Conservation (phyloP, 2,113 vertebrate genomes). For the Rhombomys opimus region DNA sequence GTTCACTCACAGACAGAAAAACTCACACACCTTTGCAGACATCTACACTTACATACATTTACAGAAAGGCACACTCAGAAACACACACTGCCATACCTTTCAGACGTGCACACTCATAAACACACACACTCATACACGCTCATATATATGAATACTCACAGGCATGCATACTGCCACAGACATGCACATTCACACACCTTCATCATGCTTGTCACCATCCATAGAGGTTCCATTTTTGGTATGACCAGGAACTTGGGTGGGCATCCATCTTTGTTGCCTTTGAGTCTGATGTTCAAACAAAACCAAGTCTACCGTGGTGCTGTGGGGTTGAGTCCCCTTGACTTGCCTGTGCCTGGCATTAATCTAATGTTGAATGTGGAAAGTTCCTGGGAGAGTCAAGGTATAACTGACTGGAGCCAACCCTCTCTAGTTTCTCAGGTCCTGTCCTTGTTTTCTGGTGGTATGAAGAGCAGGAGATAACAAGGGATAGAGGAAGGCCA, state of each 20-base stretch:
- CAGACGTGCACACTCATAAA: not conserved
- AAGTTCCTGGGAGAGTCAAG: not conserved
- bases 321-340: accelerated
- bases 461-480: too few relatives aligned
- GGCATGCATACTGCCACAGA: too few relatives aligned
- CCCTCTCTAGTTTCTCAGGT: not conserved
- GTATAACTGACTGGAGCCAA: not conserved
- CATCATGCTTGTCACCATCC: not conserved
- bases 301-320: not conserved
- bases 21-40: not conserved
- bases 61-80: not conserved
- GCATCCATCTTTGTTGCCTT: not conserved
- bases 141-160: not conserved
- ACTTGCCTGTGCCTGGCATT: not conserved
- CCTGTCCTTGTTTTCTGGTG: not conserved
- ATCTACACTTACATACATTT: not conserved
- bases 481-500: not conserved
- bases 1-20: too few relatives aligned
- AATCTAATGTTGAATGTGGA: not conserved
- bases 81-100: not conserved
- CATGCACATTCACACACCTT: not conserved
- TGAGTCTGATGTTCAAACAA: not conserved
- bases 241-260: not conserved
- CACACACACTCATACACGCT: not conserved
- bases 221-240: not conserved